These are phyloP conservation scores for Gonatopus flavifemur DNA, from an alignment of 1,140 invertebrate genomes.

Conservation along the genomic window DNA sequence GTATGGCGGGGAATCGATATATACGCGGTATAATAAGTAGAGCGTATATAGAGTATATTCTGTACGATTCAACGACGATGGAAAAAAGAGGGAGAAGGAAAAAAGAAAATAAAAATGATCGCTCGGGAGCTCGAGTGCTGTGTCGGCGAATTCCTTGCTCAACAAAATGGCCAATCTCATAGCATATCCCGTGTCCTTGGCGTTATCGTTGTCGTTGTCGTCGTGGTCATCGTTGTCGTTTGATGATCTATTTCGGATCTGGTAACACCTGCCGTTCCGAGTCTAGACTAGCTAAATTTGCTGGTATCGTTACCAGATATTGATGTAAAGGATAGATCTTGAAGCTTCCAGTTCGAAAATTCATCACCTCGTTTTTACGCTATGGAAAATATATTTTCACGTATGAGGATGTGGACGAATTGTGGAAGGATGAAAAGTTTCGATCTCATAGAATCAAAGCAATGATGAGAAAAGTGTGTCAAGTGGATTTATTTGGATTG, in stretches of 20 bases:
- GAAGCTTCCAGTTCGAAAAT: slow-evolving; percentile 15
- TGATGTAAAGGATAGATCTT: slow-evolving; percentile 33
- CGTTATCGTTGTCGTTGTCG: slow-evolving; percentile 9
- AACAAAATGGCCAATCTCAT: slow-evolving; percentile 51
- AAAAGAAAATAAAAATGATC: slow-evolving; percentile 8
- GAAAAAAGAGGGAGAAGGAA: slow-evolving; percentile 3
- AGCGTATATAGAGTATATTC: slow-evolving; percentile 17
- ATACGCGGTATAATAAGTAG: slow-evolving; percentile 10
- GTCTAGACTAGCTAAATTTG: slow-evolving; percentile 37
- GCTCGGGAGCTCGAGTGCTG: slow-evolving; percentile 39
- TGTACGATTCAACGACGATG: slow-evolving; percentile 14
- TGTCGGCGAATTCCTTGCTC: slow-evolving; percentile 53
- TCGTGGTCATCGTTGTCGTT: slow-evolving; percentile 36
- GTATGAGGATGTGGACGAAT: not conserved
- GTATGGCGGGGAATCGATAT: not conserved
- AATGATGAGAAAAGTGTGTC: slow-evolving; percentile 6
- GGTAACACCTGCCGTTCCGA: slow-evolving; percentile 16
- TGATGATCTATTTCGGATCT: slow-evolving; percentile 45
- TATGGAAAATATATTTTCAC: not conserved
- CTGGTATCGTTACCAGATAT: slow-evolving; percentile 12
- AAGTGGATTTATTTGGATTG: too few species aligned
- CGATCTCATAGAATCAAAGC: not conserved
- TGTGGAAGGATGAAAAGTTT: not conserved
- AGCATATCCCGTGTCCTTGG: slow-evolving; percentile 17
- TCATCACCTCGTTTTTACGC: not conserved